Evolutionary conservation across 2,113 vertebrate species (phyloP).

Genomic region (Cololabis saira): DNA sequence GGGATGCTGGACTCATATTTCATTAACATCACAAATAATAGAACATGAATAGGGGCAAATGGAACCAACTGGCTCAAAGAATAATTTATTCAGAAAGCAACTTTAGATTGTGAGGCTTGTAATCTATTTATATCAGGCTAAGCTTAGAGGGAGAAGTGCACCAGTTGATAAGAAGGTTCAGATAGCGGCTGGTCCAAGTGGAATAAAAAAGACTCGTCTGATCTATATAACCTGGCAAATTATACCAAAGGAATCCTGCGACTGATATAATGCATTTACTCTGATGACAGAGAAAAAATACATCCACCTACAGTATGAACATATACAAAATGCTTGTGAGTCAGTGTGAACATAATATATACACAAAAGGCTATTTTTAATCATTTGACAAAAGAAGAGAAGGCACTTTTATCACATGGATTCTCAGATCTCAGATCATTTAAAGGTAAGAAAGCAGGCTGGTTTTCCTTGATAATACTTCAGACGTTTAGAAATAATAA

Average conservation of each 20-base stretch:
- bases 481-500: slow-evolving; percentile 34
- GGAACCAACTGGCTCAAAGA: too few relatives aligned
- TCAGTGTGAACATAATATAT: slow-evolving; percentile 1
- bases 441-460: slow-evolving; percentile 19
- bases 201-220: too few relatives aligned
- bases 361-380: neutral
- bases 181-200: too few relatives aligned
- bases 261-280: slow-evolving; percentile 33
- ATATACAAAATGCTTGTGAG: slow-evolving; percentile 21
- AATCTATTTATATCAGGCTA: too few relatives aligned
- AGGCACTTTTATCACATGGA: neutral
- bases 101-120: too few relatives aligned
- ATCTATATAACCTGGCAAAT: neutral
- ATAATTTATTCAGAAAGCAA: too few relatives aligned
- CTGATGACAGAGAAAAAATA: slow-evolving; percentile 25
- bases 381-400: slow-evolving; percentile 15
- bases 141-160: too few relatives aligned
- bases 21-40: slow-evolving; percentile 8
- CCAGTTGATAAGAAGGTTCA: too few relatives aligned
- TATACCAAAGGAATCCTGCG: slow-evolving; percentile 8
- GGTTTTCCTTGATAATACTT: slow-evolving; percentile 51
- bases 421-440: slow-evolving; percentile 22
- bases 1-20: neutral
- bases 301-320: slow-evolving; percentile 20
- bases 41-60: too few relatives aligned